A percentile compares a stretch with the other conserved stretches of the same genome.
These are phyloP conservation scores for Drosophila atripex DNA, from an alignment of 2,888 invertebrate species.

Conservation along the genomic window DNA sequence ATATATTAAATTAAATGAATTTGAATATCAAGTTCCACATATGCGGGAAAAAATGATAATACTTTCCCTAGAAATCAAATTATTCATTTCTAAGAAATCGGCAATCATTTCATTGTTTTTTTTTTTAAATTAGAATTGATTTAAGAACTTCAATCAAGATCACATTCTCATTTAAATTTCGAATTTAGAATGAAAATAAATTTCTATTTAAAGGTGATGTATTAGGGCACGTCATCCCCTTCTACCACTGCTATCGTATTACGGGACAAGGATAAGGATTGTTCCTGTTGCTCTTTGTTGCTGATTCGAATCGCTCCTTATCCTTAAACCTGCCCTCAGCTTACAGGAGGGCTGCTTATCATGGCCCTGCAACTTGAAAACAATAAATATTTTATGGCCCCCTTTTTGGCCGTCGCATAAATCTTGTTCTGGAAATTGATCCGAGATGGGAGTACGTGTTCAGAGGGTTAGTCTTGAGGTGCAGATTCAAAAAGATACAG, in stretches of 20 bases:
- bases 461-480: constrained; percentile 18
- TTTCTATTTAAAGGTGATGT: constrained; percentile 62
- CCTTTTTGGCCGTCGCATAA: constrained; percentile 65
- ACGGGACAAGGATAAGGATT: constrained; percentile 28
- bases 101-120: not conserved
- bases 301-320: constrained; percentile 6
- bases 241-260: constrained; percentile 30
- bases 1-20: constrained; percentile 20
- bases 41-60: constrained; percentile 12
- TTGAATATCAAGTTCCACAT: constrained; percentile 41
- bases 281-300: constrained; percentile 46
- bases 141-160: not conserved
- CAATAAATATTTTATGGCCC: constrained; percentile 76
- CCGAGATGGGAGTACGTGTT: constrained; percentile 40
- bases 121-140: not conserved
- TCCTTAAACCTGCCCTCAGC: constrained; percentile 25
- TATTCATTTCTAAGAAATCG: not conserved
- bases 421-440: constrained; percentile 71
- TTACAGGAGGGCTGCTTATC: constrained; percentile 60
- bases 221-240: constrained; percentile 34
- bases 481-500: constrained; percentile 20
- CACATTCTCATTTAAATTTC: constrained; percentile 27
- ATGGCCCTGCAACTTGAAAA: constrained; percentile 65
- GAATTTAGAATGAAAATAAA: constrained; percentile 54
- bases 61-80: not conserved